phyloP scores from a whole-genome alignment of 1,140 invertebrate species.

The Apis laboriosa region DNA sequence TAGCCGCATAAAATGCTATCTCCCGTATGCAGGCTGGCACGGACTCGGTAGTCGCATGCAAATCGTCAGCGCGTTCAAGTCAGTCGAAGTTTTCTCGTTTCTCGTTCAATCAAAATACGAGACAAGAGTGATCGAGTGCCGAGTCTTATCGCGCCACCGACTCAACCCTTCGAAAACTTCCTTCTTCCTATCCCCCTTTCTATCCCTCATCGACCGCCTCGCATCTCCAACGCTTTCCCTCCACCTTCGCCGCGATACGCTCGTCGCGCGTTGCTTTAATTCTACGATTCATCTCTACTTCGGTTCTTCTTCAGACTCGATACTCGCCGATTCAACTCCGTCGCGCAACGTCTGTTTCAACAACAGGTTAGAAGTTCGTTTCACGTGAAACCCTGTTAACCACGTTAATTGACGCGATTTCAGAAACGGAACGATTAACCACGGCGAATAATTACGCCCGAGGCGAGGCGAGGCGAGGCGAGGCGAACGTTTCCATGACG shows the following conservation, averaged over 20 bases:
- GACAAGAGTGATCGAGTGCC: constrained; percentile 66
- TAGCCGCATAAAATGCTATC: background rate
- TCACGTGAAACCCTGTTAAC: too few species aligned
- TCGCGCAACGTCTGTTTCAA: too few species aligned
- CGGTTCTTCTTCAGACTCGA: too few species aligned
- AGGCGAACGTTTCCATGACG: too few species aligned
- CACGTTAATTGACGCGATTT: background rate
- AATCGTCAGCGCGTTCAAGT: constrained; percentile 40
- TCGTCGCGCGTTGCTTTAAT: background rate
- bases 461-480: too few species aligned
- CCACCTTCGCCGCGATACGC: background rate
- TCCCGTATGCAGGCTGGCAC: background rate
- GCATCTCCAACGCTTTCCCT: background rate
- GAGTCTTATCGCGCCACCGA: constrained; percentile 50
- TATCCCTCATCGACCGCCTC: too few species aligned
- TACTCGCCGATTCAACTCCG: too few species aligned
- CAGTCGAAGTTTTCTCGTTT: constrained; percentile 43
- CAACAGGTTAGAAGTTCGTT: too few species aligned
- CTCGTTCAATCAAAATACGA: constrained; percentile 66
- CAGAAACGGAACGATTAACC: background rate
- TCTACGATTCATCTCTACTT: too few species aligned
- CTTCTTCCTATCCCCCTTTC: constrained; percentile 13
- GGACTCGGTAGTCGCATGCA: constrained; percentile 27
- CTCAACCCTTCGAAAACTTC: constrained; percentile 51
- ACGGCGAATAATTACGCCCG: background rate